Conservation (phyloP, 2,797 vertebrate genomes). For the Labeo calbasu region DNA sequence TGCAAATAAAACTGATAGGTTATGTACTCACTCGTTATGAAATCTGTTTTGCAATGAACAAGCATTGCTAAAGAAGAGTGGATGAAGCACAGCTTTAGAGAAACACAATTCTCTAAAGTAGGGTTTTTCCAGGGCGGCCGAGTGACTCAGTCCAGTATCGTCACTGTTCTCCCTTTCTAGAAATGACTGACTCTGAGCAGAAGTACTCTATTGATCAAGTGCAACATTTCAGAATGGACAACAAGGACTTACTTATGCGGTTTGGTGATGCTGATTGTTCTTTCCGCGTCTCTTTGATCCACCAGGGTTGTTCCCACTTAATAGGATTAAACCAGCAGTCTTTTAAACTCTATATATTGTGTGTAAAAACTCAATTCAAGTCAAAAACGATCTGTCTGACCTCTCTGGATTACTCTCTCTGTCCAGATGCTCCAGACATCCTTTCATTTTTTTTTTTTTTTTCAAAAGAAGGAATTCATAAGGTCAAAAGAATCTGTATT, state of each 20-base stretch:
- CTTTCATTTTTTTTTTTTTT: background rate
- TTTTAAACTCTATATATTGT: slow-evolving; percentile 67
- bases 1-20: background rate
- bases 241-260: slow-evolving; percentile 18
- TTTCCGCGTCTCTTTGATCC: slow-evolving; percentile 62
- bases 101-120: background rate
- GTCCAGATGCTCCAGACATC: slow-evolving; percentile 22
- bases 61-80: background rate
- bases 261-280: slow-evolving; percentile 33
- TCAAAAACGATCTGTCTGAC: slow-evolving; percentile 14
- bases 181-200: slow-evolving; percentile 21
- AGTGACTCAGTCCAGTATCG: background rate
- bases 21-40: background rate
- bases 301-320: slow-evolving; percentile 61
- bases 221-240: background rate
- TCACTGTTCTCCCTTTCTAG: slow-evolving; percentile 3
- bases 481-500: slow-evolving; percentile 6
- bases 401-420: slow-evolving; percentile 37
- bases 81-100: background rate
- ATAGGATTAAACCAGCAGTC: slow-evolving; percentile 73
- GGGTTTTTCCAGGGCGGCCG: slow-evolving; percentile 1
- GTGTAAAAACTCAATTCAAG: slow-evolving; percentile 51
- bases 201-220: slow-evolving; percentile 11
- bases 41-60: background rate
- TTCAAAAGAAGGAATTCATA: slow-evolving; percentile 14